Evolutionary conservation across 2,113 vertebrate genomes (phyloP).

Genomic region (Lophochroa leadbeateri): DNA sequence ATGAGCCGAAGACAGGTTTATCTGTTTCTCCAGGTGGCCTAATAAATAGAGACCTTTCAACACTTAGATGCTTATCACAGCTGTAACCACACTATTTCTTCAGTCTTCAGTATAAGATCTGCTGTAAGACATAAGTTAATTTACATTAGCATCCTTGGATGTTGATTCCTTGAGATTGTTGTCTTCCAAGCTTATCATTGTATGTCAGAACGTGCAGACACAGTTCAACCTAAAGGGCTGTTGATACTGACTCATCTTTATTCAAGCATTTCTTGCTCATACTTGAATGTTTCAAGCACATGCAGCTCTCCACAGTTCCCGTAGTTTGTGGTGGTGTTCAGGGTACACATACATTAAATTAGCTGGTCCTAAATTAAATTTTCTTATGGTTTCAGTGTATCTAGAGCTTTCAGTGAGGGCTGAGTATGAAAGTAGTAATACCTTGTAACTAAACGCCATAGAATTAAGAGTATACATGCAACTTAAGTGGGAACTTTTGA

Average conservation of each 20-base stretch:
- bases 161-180: background rate
- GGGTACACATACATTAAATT: background rate
- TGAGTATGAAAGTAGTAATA: background rate
- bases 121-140: slow-evolving; percentile 16
- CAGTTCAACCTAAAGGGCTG: background rate
- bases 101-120: background rate
- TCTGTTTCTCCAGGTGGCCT: slow-evolving; percentile 1
- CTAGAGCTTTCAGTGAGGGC: background rate
- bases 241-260: slow-evolving; percentile 43
- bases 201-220: background rate
- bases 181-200: slow-evolving; percentile 39
- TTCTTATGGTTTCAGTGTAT: background rate
- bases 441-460: background rate
- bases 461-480: background rate
- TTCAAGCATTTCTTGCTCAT: slow-evolving; percentile 16
- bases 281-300: background rate
- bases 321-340: background rate
- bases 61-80: slow-evolving; percentile 41
- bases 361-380: background rate
- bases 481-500: background rate
- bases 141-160: background rate
- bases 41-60: slow-evolving; percentile 30
- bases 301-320: background rate
- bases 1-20: background rate
- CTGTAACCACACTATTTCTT: slow-evolving; percentile 1